A percentile compares a stretch with the other conserved stretches of the same genome.
These are phyloP conservation scores for Anastrepha ludens DNA, from an alignment of 1,140 invertebrate genomes.

Conservation along the genomic window DNA sequence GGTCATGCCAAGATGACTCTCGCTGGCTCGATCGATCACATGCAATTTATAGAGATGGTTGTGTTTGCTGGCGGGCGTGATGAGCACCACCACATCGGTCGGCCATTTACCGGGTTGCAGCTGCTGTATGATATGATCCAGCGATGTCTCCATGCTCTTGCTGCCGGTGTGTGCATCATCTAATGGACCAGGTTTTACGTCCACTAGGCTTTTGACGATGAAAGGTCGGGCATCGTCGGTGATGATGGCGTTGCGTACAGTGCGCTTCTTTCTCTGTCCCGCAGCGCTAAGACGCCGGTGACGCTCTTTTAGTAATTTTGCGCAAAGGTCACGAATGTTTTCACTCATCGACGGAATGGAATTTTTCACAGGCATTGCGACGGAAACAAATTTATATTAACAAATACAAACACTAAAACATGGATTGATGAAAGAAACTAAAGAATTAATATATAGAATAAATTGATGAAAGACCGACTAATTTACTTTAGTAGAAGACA, in stretches of 20 bases:
- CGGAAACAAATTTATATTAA: not conserved
- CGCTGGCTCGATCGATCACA: conserved; percentile 55
- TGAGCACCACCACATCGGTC: conserved; percentile 55
- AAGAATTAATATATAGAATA: not conserved
- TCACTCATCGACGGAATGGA: conserved; percentile 59
- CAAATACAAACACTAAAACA: no score
- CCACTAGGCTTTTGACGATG: conserved; percentile 35
- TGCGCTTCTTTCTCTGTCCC: conserved; percentile 36
- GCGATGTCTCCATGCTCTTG: conserved; percentile 22
- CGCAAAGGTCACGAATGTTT: conserved; percentile 57
- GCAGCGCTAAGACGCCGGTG: conserved; percentile 41
- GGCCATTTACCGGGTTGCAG: conserved; percentile 44
- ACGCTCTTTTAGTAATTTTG: conserved; percentile 56
- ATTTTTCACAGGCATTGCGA: conserved; percentile 60
- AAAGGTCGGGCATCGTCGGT: not conserved
- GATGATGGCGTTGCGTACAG: conserved; percentile 47
- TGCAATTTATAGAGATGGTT: conserved; percentile 58
- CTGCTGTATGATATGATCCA: conserved; percentile 46
- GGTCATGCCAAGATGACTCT: conserved; percentile 58
- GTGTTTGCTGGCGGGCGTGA: conserved; percentile 54
- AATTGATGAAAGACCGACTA: not conserved
- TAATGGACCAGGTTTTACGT: not conserved
- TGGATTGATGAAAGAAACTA: no score
- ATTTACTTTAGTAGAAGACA: not conserved
- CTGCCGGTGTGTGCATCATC: not conserved